phyloP scores from a whole-genome alignment of 2,797 vertebrate genomes.

The Cryptoblepharus egeriae region DNA sequence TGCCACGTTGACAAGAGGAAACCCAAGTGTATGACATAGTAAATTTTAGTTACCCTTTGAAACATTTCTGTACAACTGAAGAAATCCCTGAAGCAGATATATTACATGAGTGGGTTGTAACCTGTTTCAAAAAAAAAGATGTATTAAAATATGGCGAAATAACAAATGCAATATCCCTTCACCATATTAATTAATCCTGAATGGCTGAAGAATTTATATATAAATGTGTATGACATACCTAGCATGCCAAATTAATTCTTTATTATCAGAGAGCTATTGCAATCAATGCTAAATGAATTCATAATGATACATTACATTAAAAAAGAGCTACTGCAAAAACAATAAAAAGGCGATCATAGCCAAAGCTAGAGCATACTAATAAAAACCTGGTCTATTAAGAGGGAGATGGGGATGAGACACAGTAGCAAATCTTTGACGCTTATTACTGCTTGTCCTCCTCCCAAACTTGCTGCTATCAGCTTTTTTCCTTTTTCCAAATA shows the following conservation, averaged over 20 bases:
- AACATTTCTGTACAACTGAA: conserved; percentile 34
- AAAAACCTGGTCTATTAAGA: conserved; percentile 67
- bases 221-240: conserved; percentile 71
- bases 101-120: conserved; percentile 36
- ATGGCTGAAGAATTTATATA: conserved; percentile 69
- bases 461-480: not conserved
- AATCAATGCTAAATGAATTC: conserved; percentile 82
- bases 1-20: conserved; percentile 28
- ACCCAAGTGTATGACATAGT: conserved; percentile 7
- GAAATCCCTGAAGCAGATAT: conserved; percentile 30
- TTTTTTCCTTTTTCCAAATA: not conserved
- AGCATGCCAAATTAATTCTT: conserved; percentile 80
- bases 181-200: conserved; percentile 77
- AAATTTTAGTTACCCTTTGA: conserved; percentile 31
- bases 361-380: conserved; percentile 67
- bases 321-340: conserved; percentile 76
- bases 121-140: conserved; percentile 37
- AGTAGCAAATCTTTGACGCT: conserved; percentile 41
- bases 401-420: conserved; percentile 50
- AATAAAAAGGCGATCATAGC: conserved; percentile 68
- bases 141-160: conserved; percentile 60
- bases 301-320: conserved; percentile 80
- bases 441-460: not conserved
- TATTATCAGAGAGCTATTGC: conserved; percentile 74
- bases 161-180: conserved; percentile 65